Evolutionary conservation across 2,888 invertebrate species (phyloP).

Genomic region (Trimorus sp.): DNA sequence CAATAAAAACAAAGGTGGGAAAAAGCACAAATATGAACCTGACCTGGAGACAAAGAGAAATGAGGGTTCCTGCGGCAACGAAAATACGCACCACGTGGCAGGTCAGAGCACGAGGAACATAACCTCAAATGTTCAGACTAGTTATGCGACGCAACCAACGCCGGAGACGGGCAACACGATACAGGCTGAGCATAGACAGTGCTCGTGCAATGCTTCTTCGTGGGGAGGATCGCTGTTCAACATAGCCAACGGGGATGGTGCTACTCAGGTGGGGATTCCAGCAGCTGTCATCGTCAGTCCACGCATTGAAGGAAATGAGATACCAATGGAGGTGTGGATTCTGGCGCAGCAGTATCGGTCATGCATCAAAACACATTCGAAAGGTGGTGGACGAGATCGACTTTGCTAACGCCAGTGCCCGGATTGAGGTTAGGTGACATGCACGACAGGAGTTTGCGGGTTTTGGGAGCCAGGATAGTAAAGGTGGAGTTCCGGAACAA

Average conservation of each 20-base stretch:
- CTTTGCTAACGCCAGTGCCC: no score
- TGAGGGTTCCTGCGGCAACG: no score
- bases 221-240: slow-evolving; percentile 5
- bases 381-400: slow-evolving; percentile 5
- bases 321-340: slow-evolving; percentile 25
- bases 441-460: no score
- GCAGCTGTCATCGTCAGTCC: slow-evolving; percentile 14
- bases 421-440: no score
- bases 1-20: neutral
- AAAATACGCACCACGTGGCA: no score
- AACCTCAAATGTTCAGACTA: no score
- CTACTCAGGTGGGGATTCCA: neutral
- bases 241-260: neutral
- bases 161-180: no score
- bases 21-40: no score
- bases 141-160: no score
- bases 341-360: slow-evolving; percentile 34
- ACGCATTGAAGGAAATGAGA: no score
- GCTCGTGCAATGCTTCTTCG: neutral
- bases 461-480: neutral
- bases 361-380: slow-evolving; percentile 21
- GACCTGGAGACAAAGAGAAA: neutral
- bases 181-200: neutral
- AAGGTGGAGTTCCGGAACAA: neutral
- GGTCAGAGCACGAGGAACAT: no score